These are phyloP conservation scores for Melanotaenia parkinsoni DNA, from an alignment of 2,797 vertebrate species.

Conservation along the genomic window DNA sequence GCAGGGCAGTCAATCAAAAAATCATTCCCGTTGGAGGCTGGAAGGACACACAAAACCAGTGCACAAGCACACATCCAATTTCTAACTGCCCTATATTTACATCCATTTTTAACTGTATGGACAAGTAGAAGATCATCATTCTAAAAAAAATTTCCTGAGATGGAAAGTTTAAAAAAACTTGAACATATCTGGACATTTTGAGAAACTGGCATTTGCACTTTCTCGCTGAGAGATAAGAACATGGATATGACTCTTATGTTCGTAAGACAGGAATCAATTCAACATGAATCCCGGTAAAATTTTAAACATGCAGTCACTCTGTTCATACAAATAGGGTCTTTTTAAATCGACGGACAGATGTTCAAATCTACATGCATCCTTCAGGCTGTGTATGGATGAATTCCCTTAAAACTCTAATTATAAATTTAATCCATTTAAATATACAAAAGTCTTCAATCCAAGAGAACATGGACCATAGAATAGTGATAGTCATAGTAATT, in stretches of 20 bases:
- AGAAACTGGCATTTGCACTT: neutral
- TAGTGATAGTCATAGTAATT: neutral
- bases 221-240: neutral
- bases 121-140: neutral
- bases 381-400: neutral
- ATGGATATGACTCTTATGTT: neutral
- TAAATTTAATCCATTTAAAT: neutral
- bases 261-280: neutral
- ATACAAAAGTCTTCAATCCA: too few relatives aligned
- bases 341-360: neutral
- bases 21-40: constrained; percentile 30
- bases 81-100: constrained; percentile 16
- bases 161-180: neutral
- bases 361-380: too few relatives aligned
- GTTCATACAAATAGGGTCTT: neutral
- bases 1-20: constrained; percentile 63
- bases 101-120: constrained; percentile 7
- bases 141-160: neutral
- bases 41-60: constrained; percentile 16
- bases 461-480: too few relatives aligned
- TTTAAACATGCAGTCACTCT: neutral
- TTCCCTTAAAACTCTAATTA: neutral
- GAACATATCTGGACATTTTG: neutral
- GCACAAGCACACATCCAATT: neutral
- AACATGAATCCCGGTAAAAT: neutral